A percentile compares a stretch with the other conserved stretches of the same genome.
phyloP scores from a whole-genome alignment of 1,140 invertebrate genomes.

The Zaprionus taronus region DNA sequence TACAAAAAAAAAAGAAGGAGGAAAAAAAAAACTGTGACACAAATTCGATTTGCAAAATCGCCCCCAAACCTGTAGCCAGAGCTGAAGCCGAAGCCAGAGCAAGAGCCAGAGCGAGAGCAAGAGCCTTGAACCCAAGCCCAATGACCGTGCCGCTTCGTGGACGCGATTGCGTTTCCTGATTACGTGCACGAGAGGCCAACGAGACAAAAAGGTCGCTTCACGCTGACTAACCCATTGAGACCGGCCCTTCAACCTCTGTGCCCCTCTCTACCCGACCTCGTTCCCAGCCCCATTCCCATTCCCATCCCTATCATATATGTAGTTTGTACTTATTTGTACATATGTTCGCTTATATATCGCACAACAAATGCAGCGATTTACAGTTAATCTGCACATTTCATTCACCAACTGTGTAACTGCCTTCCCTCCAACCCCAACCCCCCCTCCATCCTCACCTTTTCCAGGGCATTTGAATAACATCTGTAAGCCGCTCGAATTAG shows the following conservation, averaged over 20 bases:
- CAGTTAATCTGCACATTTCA: conserved; percentile 41
- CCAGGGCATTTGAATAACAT: conserved; percentile 7
- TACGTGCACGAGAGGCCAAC: conserved; percentile 24
- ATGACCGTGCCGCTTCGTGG: conserved; percentile 33
- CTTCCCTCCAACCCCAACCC: background rate
- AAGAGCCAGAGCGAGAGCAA: background rate
- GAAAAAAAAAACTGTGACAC: conserved; percentile 43
- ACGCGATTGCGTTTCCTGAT: conserved; percentile 47
- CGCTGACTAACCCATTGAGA: conserved; percentile 9
- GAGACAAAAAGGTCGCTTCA: conserved; percentile 25
- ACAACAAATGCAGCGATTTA: conserved; percentile 43
- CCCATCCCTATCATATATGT: background rate
- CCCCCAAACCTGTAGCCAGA: background rate
- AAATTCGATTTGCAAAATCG: conserved; percentile 60
- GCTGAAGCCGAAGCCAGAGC: background rate
- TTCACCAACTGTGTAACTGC: conserved; percentile 28
- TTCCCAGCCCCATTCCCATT: too few species aligned
- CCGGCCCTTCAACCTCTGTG: background rate
- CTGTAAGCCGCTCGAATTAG: conserved; percentile 2
- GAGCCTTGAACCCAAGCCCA: conserved; percentile 33
- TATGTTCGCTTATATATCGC: conserved; percentile 29
- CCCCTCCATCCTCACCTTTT: background rate
- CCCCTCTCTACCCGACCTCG: background rate
- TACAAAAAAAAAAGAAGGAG: conserved; percentile 17
- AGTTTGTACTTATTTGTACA: conserved; percentile 33